A percentile compares a stretch with the other conserved stretches of the same genome.
These are phyloP conservation scores for Cettia cetti DNA, from an alignment of 2,113 vertebrate genomes.

Conservation along the genomic window DNA sequence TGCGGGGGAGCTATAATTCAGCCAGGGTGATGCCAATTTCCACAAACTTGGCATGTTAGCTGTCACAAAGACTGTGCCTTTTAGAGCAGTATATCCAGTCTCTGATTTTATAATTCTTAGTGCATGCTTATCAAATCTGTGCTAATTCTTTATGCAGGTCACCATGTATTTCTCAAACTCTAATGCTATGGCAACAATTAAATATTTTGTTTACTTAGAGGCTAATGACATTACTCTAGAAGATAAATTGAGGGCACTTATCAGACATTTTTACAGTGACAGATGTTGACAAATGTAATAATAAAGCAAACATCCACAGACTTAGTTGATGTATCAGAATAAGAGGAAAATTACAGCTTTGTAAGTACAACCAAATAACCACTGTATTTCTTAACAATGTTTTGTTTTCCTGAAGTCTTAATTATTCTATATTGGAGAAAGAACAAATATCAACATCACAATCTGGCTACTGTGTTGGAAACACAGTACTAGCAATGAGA, in stretches of 20 bases:
- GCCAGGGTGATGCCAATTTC: not conserved
- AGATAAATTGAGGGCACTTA: slow-evolving; percentile 12
- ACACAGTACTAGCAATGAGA: not conserved
- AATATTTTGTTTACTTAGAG: slow-evolving; percentile 7
- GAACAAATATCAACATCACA: not conserved
- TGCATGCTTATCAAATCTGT: not conserved
- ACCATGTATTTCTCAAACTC: not conserved
- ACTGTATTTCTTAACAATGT: not conserved
- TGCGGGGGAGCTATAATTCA: not conserved
- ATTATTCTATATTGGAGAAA: not conserved
- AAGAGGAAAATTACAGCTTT: not conserved
- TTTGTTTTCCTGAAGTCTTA: not conserved
- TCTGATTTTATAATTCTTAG: not conserved
- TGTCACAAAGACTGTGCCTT: not conserved
- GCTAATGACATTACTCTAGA: slow-evolving; percentile 36
- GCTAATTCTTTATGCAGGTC: not conserved
- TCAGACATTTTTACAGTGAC: not conserved
- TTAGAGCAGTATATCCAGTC: not conserved
- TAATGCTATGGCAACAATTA: slow-evolving; percentile 51
- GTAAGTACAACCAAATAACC: not conserved
- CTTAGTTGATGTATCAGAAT: not conserved
- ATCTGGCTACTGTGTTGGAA: not conserved
- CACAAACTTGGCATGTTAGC: not conserved
- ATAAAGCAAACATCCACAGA: not conserved
- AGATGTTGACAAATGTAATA: slow-evolving; percentile 13